Base-by-base conservation (phyloP, 2,888 invertebrate species). In the Timandra comae region DNA sequence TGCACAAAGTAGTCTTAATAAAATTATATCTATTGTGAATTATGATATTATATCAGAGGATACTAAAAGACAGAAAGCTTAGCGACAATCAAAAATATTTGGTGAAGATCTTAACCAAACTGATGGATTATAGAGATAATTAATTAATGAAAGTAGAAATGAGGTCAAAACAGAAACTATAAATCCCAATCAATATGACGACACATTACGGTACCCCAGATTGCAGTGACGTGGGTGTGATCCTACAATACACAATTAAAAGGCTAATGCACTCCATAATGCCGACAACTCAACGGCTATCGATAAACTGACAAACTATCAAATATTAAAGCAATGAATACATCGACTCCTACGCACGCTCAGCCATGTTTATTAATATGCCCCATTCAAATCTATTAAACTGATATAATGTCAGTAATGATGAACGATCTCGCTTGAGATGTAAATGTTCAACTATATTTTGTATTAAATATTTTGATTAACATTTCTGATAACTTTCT, bases 241-340 rank as follows among this genome's bases (percentile, higher is more conserved):
- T 56, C 57, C 52, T 54, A 55, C 56, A 64, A 66, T 60, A 59
- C 63, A 70, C 74, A 71, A 74, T 75, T 71, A 74, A 70, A 71
- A 73, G 68, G 67, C 56, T 67, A 68, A 68, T 66, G 66, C 65
- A 63, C 68, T 61, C 57, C 49, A 56, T 61, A 61, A 63, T 61
- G 52, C 51, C 46, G 50, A 49, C 47, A 33, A 40, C 41, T 36
- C 40, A 35, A 52, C 47, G 45, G 50, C 39, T 47, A 57, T 57
- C 48, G 49, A 56, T 41, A 42, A 41, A 43, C 45, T 46, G 49
- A 55, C 52, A 53, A 53, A 53, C 50, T 49, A 55, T 58, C 49
- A 43, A 52, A 53, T 61, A 48, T 52, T 55, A 51, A 60, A 55
- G 56, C 53, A 54, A 56, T 60, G 60, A 56, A 57, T 56, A 56